Evolutionary conservation across 2,797 vertebrate genomes (phyloP).

Genomic region (Poecilia gillii): DNA sequence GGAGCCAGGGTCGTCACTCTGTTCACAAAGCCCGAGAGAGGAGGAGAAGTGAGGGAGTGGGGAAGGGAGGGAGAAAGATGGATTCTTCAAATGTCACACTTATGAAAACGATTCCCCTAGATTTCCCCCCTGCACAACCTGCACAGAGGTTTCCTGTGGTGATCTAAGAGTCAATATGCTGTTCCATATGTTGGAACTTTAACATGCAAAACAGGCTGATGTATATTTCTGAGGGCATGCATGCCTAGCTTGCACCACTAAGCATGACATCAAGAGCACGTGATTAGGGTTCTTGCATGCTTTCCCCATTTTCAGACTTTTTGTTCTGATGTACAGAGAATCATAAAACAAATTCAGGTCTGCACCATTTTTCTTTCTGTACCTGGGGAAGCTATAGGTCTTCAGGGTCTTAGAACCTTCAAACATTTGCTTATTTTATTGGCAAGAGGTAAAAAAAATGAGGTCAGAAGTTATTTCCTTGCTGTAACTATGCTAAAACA

Average conservation of each 20-base stretch:
- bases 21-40: constrained; percentile 28
- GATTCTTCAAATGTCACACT: constrained; percentile 33
- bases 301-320: constrained; percentile 3
- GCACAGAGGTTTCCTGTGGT: constrained; percentile 1
- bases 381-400: neutral
- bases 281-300: neutral
- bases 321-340: neutral
- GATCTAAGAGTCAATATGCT: constrained; percentile 6
- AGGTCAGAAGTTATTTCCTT: neutral
- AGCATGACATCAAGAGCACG: neutral
- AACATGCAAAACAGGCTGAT: neutral
- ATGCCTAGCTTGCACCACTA: neutral
- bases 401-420: neutral
- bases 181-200: neutral
- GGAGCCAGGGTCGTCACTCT: constrained; percentile 32
- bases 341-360: neutral
- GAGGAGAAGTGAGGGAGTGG: neutral
- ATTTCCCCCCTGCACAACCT: constrained; percentile 17
- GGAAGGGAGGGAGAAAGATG: constrained; percentile 16
- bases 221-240: neutral
- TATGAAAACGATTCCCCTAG: constrained; percentile 23
- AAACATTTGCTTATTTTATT: neutral
- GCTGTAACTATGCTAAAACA: neutral
- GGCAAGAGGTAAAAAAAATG: neutral
- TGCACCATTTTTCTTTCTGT: neutral